These are phyloP conservation scores for Eurytoma californica DNA, from an alignment of 2,888 invertebrate species.

Conservation along the genomic window DNA sequence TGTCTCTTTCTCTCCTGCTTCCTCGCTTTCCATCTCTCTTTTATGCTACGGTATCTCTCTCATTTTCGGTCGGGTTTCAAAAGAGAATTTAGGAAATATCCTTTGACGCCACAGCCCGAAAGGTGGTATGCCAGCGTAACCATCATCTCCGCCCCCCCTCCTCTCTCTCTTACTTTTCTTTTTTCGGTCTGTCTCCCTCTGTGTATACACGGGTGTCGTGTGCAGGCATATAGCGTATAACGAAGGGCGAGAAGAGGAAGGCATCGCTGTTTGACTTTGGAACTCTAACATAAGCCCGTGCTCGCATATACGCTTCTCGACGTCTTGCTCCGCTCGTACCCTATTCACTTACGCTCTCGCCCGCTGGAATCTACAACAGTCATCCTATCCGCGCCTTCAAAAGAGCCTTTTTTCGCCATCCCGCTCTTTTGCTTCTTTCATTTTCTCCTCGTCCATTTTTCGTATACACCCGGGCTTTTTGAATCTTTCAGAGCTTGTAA, in stretches of 20 bases:
- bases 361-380: not conserved
- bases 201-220: not conserved
- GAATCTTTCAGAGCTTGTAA: not conserved
- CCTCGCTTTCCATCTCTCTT: not conserved
- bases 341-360: not conserved
- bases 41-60: not conserved
- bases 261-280: not conserved
- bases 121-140: too few relatives aligned
- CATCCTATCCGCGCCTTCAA: not conserved
- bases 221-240: not conserved
- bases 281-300: not conserved
- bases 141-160: too few relatives aligned
- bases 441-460: not conserved
- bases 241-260: not conserved
- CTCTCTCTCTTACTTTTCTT: too few relatives aligned
- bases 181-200: too few relatives aligned
- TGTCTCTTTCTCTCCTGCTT: not conserved
- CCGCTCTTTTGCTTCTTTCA: not conserved
- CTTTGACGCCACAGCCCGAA: too few relatives aligned
- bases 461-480: not conserved
- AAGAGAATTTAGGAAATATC: too few relatives aligned
- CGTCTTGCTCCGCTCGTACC: not conserved
- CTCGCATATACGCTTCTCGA: not conserved
- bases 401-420: not conserved
- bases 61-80: constrained; percentile 1